Evolutionary conservation across 2,113 vertebrate species (phyloP).

Genomic region (Hippocampus comes): DNA sequence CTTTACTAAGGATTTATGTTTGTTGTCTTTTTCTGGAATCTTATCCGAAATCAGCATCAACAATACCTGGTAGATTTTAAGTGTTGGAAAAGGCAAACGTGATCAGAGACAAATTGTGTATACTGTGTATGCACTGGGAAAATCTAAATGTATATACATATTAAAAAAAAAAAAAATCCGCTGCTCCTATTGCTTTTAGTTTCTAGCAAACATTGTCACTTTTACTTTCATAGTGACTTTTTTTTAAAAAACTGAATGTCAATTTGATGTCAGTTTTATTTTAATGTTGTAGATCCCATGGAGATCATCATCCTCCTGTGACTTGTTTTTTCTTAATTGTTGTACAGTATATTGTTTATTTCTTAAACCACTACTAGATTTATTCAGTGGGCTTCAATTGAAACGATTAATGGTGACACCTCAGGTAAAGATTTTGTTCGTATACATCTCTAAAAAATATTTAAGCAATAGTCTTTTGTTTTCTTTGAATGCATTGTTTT

Average conservation of each 20-base stretch:
- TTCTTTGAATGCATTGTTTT: background rate
- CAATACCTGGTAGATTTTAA: background rate
- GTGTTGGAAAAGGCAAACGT: slow-evolving; percentile 10
- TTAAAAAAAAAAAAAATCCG: background rate
- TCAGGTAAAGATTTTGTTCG: slow-evolving; percentile 50
- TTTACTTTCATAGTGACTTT: background rate
- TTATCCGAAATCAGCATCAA: background rate
- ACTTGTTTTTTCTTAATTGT: slow-evolving; percentile 1
- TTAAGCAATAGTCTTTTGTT: slow-evolving; percentile 8
- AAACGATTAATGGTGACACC: slow-evolving; percentile 18
- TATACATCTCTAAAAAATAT: slow-evolving; percentile 1
- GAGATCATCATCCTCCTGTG: background rate
- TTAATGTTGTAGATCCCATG: background rate
- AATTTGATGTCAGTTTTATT: background rate
- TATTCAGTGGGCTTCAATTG: slow-evolving; percentile 11
- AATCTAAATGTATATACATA: background rate
- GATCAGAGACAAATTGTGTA: slow-evolving; percentile 47
- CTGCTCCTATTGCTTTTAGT: background rate
- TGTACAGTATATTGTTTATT: background rate
- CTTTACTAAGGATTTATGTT: background rate
- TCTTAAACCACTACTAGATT: slow-evolving; percentile 6
- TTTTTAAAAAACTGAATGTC: background rate
- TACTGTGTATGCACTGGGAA: slow-evolving; percentile 66
- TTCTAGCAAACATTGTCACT: background rate
- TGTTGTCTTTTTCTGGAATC: background rate